phyloP scores from a whole-genome alignment of 1,140 invertebrate genomes.

The Papilio polytes region DNA sequence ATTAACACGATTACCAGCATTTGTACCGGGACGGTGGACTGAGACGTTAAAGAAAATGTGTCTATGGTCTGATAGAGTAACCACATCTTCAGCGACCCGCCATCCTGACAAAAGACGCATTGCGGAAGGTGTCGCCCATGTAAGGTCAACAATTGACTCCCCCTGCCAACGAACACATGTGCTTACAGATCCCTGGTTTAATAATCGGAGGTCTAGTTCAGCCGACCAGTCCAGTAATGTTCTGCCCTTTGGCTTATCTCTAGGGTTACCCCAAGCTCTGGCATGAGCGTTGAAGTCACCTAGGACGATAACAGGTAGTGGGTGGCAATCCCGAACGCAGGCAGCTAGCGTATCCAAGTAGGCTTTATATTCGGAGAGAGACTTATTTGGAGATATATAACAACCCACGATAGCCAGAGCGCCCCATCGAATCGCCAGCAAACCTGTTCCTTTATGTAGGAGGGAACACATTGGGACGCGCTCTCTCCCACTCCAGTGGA shows the following conservation, averaged over 20 bases:
- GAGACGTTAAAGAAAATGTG: too few relatives aligned
- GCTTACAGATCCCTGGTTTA: not conserved
- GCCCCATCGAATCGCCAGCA: constrained; percentile 40
- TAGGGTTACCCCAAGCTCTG: too few relatives aligned
- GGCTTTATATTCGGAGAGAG: constrained; percentile 17
- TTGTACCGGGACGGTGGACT: too few relatives aligned
- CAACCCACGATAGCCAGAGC: constrained; percentile 33
- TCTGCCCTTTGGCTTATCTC: not conserved
- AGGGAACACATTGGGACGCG: constrained; percentile 21
- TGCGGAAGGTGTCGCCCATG: too few relatives aligned
- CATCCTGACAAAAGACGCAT: too few relatives aligned
- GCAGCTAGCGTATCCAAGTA: constrained; percentile 33
- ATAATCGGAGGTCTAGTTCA: not conserved
- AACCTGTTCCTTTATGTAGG: constrained; percentile 12
- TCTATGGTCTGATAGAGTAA: too few relatives aligned
- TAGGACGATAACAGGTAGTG: constrained; percentile 29
- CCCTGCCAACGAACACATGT: not conserved
- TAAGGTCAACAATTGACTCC: not conserved
- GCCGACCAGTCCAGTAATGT: too few relatives aligned
- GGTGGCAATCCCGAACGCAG: constrained; percentile 31
- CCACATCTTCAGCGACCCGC: too few relatives aligned
- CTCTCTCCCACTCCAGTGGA: not conserved
- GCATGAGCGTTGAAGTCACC: not conserved
- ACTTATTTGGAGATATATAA: constrained; percentile 39
- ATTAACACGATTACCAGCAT: too few relatives aligned